phyloP scores from a whole-genome alignment of 2,888 invertebrate species.

The Ligdia adustata region DNA sequence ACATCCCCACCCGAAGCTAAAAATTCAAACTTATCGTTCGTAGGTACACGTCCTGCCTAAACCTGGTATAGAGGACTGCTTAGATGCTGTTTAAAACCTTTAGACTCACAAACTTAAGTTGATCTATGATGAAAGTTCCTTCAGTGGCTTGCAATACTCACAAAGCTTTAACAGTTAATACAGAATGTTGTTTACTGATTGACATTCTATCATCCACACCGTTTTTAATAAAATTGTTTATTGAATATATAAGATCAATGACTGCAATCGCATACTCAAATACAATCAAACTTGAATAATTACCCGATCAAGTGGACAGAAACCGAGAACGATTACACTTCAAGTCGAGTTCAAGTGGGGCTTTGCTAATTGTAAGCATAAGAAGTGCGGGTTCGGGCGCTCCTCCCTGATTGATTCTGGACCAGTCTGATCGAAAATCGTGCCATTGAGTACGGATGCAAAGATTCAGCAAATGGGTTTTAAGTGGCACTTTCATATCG shows the following conservation, averaged over 20 bases:
- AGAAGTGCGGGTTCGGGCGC: constrained; percentile 2
- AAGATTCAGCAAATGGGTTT: constrained; percentile 11
- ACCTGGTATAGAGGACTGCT: no score
- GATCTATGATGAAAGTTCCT: no score
- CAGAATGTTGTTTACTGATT: no score
- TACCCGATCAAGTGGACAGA: constrained; percentile 13
- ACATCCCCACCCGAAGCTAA: no score
- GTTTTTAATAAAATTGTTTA: no score
- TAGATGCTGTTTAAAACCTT: no score
- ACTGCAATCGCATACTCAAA: constrained; percentile 5
- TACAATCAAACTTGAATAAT: constrained; percentile 15
- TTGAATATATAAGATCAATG: constrained; percentile 5
- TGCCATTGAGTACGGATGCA: background rate
- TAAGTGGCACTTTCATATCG: constrained; percentile 7
- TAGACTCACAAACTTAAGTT: no score
- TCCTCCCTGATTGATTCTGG: constrained; percentile 2
- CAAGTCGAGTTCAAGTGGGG: constrained; percentile 27
- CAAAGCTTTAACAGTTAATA: no score
- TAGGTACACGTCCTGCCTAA: no score
- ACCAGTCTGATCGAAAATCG: background rate
- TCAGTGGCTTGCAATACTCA: no score
- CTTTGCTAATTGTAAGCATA: constrained; percentile 8
- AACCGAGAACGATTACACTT: constrained; percentile 23
- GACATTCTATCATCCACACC: no score
- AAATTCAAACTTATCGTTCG: no score